Evolutionary conservation across 2,797 vertebrate genomes (phyloP).

Genomic region (Neomorphus geoffroyi): DNA sequence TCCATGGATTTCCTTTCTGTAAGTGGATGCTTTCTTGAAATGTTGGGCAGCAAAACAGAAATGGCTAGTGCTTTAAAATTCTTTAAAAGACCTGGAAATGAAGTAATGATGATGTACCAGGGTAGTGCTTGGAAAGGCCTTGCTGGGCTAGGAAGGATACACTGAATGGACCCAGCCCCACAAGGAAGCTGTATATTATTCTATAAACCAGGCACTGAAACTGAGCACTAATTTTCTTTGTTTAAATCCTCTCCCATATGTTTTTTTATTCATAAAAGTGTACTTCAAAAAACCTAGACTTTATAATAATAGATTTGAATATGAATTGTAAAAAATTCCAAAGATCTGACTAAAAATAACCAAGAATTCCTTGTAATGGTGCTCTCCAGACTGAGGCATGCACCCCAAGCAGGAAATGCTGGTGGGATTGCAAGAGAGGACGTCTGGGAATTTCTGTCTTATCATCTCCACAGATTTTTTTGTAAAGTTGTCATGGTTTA

Average conservation of each 20-base stretch:
- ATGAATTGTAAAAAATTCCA: background rate
- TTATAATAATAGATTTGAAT: background rate
- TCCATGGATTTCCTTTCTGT: background rate
- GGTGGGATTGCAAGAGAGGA: background rate
- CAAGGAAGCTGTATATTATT: background rate
- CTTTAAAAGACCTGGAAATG: background rate
- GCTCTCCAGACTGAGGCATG: background rate
- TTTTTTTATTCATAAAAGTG: background rate
- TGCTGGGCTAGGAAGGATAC: background rate
- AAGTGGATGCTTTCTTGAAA: background rate
- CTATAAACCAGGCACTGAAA: background rate
- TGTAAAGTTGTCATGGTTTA: background rate
- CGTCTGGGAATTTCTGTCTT: conserved; percentile 18
- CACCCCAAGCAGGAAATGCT: background rate
- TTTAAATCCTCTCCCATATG: background rate
- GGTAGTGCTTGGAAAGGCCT: background rate
- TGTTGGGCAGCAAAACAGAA: background rate
- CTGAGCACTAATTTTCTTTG: background rate
- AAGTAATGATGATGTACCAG: background rate
- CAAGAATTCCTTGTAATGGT: background rate
- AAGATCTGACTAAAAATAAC: background rate
- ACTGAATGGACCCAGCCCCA: background rate
- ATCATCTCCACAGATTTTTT: background rate
- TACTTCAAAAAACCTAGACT: background rate
- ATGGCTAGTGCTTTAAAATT: background rate